These are phyloP conservation scores for Ethmia dodecea DNA, from an alignment of 2,888 invertebrate genomes.

Conservation along the genomic window DNA sequence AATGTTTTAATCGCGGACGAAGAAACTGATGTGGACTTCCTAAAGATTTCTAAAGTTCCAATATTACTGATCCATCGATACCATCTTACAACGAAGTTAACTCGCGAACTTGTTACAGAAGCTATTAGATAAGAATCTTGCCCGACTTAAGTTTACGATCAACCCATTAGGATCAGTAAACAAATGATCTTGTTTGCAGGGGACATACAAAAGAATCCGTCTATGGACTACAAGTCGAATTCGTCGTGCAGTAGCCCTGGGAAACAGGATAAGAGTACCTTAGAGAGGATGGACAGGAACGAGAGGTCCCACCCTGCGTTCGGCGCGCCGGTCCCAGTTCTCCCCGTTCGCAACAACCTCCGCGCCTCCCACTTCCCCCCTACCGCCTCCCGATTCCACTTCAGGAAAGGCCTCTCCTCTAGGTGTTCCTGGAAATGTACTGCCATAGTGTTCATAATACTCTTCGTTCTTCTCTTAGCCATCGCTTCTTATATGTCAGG, in stretches of 20 bases:
- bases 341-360: constrained; percentile 86
- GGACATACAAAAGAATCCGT: constrained; percentile 90
- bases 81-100: constrained; percentile 4
- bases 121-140: constrained; percentile 10
- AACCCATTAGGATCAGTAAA: not conserved
- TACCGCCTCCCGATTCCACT: constrained; percentile 87
- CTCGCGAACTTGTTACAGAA: constrained; percentile 7
- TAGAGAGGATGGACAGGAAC: constrained; percentile 73
- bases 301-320: constrained; percentile 80
- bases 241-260: constrained; percentile 92
- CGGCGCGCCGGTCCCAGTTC: constrained; percentile 84
- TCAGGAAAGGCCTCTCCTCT: constrained; percentile 90
- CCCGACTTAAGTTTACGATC: constrained; percentile 1
- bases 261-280: constrained; percentile 75
- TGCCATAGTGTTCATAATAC: constrained; percentile 91
- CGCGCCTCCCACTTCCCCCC: constrained; percentile 86
- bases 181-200: constrained; percentile 77
- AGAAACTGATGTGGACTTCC: no score
- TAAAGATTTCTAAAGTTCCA: no score
- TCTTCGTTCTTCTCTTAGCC: constrained; percentile 89
- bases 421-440: constrained; percentile 95
- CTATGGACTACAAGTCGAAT: constrained; percentile 92
- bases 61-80: no score
- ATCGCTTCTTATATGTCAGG: constrained; percentile 93
- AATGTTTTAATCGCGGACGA: no score